Evolutionary conservation across 53 echinoderm and acorn worm species (phyloP).

Genomic region (Holothuria leucospilota): DNA sequence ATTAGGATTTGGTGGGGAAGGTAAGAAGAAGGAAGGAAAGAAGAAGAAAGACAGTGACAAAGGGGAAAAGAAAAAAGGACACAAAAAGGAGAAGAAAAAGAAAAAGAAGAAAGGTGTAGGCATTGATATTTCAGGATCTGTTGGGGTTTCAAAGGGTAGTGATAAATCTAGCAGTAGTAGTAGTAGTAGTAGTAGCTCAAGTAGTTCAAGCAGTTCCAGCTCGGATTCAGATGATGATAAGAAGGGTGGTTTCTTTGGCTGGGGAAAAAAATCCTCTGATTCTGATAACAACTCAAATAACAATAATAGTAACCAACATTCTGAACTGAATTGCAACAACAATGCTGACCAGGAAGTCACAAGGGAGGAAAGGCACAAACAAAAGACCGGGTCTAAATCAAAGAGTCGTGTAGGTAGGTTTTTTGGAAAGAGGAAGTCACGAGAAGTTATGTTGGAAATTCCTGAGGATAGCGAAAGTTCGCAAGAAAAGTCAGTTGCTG

Average conservation of each 20-base stretch:
- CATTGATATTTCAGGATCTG: background rate
- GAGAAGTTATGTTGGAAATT: constrained; percentile 87
- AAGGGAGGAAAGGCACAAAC: constrained; percentile 43
- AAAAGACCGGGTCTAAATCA: constrained; percentile 70
- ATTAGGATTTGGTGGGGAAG: constrained; percentile 46
- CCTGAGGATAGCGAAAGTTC: constrained; percentile 62
- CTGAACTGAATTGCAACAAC: constrained; percentile 83
- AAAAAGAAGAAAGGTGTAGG: constrained; percentile 1
- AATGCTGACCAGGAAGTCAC: constrained; percentile 86
- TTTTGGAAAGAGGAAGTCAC: constrained; percentile 78
- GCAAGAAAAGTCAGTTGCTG: background rate
- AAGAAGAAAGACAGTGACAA: constrained; percentile 40
- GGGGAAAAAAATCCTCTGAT: constrained; percentile 18
- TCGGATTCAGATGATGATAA: constrained; percentile 53
- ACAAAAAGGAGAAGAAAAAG: constrained; percentile 5
- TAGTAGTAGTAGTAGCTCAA: constrained; percentile 21
- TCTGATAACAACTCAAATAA: constrained; percentile 83
- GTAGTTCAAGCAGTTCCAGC: constrained; percentile 50
- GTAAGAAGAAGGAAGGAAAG: constrained; percentile 50
- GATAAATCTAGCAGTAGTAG: constrained; percentile 16
- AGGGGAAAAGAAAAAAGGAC: background rate
- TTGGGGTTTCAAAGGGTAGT: background rate
- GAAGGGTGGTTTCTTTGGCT: constrained; percentile 45
- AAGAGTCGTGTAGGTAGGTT: constrained; percentile 77
- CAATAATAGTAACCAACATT: constrained; percentile 75